Evolutionary conservation across 1,140 invertebrate species (phyloP).

Genomic region (Zaprionus ornatus): DNA sequence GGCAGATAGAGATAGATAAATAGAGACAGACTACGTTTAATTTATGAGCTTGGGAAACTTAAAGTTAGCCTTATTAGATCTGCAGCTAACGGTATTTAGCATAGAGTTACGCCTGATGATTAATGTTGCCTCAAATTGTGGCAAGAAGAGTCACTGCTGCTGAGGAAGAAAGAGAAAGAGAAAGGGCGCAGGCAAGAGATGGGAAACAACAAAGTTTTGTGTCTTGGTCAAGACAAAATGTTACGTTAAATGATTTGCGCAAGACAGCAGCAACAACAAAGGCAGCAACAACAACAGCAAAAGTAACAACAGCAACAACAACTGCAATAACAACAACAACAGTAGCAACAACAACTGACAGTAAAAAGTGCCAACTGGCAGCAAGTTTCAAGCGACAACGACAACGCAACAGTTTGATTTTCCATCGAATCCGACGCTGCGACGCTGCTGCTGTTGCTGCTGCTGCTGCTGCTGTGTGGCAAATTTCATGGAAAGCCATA

Average conservation of each 20-base stretch:
- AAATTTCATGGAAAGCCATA: constrained; percentile 80
- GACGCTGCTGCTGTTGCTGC: background rate
- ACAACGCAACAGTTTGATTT: constrained; percentile 74
- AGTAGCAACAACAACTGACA: background rate
- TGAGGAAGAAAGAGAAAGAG: background rate
- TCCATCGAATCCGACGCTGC: constrained; percentile 62
- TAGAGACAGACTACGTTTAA: constrained; percentile 5
- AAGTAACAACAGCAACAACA: background rate
- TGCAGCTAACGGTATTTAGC: constrained; percentile 27
- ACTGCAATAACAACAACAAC: background rate
- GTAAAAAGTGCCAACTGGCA: constrained; percentile 34
- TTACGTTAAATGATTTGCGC: constrained; percentile 41
- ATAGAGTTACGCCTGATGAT: background rate
- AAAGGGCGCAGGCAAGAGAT: background rate
- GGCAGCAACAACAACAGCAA: background rate
- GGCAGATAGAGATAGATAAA: background rate
- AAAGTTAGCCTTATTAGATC: constrained; percentile 10
- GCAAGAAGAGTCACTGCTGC: constrained; percentile 7
- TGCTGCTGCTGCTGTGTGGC: constrained; percentile 27
- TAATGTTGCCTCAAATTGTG: constrained; percentile 21
- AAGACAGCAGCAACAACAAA: constrained; percentile 11
- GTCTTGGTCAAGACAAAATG: constrained; percentile 31
- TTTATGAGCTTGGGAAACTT: constrained; percentile 36
- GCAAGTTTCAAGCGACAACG: constrained; percentile 50
- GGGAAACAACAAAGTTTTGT: background rate